Evolutionary conservation across 1,140 invertebrate genomes (phyloP).

Genomic region (Aporrectodea caliginosa): DNA sequence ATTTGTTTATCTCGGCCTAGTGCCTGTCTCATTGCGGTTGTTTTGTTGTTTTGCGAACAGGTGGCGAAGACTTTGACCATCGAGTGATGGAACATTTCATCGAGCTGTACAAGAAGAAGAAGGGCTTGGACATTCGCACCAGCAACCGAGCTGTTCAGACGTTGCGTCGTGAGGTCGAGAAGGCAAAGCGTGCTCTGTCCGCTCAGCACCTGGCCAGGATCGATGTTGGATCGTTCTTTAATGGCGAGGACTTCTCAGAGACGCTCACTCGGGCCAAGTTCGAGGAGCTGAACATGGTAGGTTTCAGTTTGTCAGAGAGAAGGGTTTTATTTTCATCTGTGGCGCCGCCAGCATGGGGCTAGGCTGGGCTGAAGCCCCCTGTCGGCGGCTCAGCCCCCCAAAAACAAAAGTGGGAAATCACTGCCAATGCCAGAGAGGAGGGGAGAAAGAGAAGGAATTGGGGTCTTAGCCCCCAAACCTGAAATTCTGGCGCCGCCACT

Average conservation of each 20-base stretch:
- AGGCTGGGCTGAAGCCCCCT: too few relatives aligned
- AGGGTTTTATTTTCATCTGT: conserved; percentile 25
- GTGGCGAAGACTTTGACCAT: too few relatives aligned
- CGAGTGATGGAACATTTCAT: conserved; percentile 99
- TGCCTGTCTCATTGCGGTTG: too few relatives aligned
- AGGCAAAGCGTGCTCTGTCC: conserved; percentile 93
- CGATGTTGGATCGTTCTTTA: conserved; percentile 98
- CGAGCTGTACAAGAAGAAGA: conserved; percentile 98
- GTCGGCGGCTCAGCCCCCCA: too few relatives aligned
- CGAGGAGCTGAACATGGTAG: too few relatives aligned
- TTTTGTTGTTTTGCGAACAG: conserved; percentile 53
- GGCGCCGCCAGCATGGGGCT: neutral
- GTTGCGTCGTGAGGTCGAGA: too few relatives aligned
- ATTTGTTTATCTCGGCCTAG: too few relatives aligned
- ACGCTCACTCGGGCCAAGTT: conserved; percentile 97
- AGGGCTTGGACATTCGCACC: conserved; percentile 93
- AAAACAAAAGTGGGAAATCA: too few relatives aligned
- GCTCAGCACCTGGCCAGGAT: conserved; percentile 93
- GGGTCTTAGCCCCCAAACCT: too few relatives aligned
- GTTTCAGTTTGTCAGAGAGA: conserved; percentile 63
- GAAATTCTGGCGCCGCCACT: too few relatives aligned
- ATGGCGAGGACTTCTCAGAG: conserved; percentile 98
- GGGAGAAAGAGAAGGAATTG: too few relatives aligned
- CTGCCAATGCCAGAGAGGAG: too few relatives aligned
- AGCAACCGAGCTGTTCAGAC: conserved; percentile 89